Evolutionary conservation across 2,888 invertebrate genomes (phyloP), one percentile per base, ranked within the genome.

Genomic region (Oeneis ivallda): DNA sequence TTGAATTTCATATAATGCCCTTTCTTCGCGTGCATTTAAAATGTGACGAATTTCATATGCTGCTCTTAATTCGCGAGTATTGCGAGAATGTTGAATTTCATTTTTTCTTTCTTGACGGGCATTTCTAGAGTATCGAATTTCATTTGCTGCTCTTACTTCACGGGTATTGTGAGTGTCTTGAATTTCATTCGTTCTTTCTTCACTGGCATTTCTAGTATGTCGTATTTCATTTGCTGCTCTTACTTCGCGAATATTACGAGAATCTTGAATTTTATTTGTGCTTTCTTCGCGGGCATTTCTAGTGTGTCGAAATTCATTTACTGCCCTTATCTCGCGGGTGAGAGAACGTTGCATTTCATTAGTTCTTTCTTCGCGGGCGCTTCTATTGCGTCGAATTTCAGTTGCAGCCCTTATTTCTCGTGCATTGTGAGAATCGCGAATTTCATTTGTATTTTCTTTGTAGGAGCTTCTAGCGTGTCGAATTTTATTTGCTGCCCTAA

Each of bases 111-210:
- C 32, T 37, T 53, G 15, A 9, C 34, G 34, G 9, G 0, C n/a
- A 10, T 53, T 26, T 0, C 34, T 15, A 37, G 15, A 9, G 8
- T 15, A 37, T 37, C 15, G 32, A 43, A 37, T 62, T 37, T 56
- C 19, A 49, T 19, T 11, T 34, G 19, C 2, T 15, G 53, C 15
- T 13, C 41, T 57, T 26, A 13, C 15, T 10, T 34, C 53, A 4
- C 53, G 53, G 4, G 15, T 37, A 50, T 19, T 19, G 1, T 13
- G 9, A 58, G 45, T 5, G 1, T 0, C 5, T 19, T 5, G 6
- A 26, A 50, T 13, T 50, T 19, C 56, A 41, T 56, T 56, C 19
- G 13, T 13, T 19, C 39, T 41, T 41, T 41, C 54, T 53, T 9
- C 37, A 0, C 15, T 37, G 5, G 34, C 8, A 53, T 37, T 15